Conservation (phyloP, 2,113 vertebrate species). For the Coptodon rendalli region DNA sequence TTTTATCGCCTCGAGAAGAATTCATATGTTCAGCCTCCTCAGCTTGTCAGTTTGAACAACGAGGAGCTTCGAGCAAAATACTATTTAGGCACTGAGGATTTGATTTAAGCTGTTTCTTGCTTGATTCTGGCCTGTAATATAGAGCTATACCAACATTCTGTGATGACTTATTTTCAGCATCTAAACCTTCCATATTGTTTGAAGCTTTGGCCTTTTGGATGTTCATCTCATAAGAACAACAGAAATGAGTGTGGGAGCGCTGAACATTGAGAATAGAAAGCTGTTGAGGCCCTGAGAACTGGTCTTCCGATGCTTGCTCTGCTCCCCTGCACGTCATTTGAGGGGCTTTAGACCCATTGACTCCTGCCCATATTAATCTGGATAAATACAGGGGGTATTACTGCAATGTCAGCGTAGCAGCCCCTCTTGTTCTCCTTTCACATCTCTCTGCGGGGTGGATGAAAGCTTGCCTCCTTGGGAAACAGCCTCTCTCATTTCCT, state of each 20-base stretch:
- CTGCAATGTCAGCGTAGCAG: constrained; percentile 36
- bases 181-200: neutral
- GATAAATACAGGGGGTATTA: constrained; percentile 30
- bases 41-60: neutral
- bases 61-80: neutral
- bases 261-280: neutral
- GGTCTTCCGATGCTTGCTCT: neutral
- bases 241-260: constrained; percentile 27
- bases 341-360: constrained; percentile 44
- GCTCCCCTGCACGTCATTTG: constrained; percentile 1
- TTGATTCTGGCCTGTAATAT: neutral
- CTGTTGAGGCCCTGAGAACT: constrained; percentile 22
- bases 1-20: neutral
- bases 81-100: neutral
- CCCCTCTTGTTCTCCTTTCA: constrained; percentile 50
- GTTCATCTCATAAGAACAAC: constrained; percentile 3
- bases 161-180: neutral
- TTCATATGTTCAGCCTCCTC: neutral
- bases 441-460: constrained; percentile 43
- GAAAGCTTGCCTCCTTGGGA: constrained; percentile 48
- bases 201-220: neutral
- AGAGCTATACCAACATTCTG: constrained; percentile 20
- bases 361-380: constrained; percentile 52
- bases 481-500: constrained; percentile 41
- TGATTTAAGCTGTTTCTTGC: neutral